These are phyloP conservation scores for Tetrax tetrax DNA, from an alignment of 2,113 vertebrate genomes.

Conservation along the genomic window DNA sequence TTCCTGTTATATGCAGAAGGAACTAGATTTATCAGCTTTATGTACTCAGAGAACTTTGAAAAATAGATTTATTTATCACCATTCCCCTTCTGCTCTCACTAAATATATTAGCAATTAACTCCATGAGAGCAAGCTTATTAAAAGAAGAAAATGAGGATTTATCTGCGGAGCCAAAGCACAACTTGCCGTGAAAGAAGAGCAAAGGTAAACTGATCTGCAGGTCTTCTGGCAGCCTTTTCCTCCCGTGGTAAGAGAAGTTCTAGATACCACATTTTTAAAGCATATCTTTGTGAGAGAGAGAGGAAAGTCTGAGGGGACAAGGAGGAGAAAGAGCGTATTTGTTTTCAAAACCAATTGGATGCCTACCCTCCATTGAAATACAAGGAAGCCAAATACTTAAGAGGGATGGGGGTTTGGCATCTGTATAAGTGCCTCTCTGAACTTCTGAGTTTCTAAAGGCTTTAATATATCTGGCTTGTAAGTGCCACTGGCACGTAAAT, in stretches of 20 bases:
- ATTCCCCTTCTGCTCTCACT: not conserved
- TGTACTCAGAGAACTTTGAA: not conserved
- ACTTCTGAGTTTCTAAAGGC: not conserved
- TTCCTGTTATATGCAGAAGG: not conserved
- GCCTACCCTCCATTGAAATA: not conserved
- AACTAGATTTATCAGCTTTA: not conserved
- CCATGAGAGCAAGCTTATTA: not conserved
- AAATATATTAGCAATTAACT: not conserved
- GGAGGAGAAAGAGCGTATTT: not conserved
- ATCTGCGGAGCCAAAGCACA: not conserved
- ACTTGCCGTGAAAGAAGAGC: not conserved
- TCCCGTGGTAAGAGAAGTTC: not conserved
- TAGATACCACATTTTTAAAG: not conserved
- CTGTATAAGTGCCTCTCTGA: not conserved
- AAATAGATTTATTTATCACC: not conserved
- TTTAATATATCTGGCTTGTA: not conserved
- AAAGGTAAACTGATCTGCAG: not conserved
- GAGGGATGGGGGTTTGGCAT: not conserved
- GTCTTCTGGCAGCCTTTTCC: not conserved
- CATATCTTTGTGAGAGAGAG: not conserved
- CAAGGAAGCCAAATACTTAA: not conserved
- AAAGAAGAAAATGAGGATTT: not conserved
- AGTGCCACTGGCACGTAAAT: not conserved
- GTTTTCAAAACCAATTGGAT: not conserved
- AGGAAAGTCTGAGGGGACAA: not conserved